Evolutionary conservation across 2,888 invertebrate genomes (phyloP).

Genomic region (Diaphora mendica): DNA sequence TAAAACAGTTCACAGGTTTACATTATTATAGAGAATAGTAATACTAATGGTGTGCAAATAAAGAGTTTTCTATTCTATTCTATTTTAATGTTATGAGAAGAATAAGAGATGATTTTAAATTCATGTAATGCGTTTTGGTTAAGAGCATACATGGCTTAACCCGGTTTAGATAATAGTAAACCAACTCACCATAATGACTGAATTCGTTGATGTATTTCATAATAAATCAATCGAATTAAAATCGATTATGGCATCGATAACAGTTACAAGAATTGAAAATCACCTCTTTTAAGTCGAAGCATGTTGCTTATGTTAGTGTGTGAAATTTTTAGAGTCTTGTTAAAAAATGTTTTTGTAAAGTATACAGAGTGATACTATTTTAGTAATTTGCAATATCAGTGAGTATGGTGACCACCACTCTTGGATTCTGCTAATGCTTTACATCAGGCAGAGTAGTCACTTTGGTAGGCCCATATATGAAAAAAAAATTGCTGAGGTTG

Average conservation of each 20-base stretch:
- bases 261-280: not conserved
- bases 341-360: not conserved
- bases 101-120: not conserved
- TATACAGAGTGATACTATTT: not conserved
- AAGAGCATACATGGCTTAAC: not conserved
- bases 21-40: conserved; percentile 24
- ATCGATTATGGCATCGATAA: not conserved
- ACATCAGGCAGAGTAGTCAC: too few relatives aligned
- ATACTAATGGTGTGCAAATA: too few relatives aligned
- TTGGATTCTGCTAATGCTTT: too few relatives aligned
- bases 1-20: conserved; percentile 13
- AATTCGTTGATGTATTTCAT: not conserved
- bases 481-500: not conserved
- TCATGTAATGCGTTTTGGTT: not conserved
- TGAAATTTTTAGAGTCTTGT: not conserved
- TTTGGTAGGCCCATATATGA: not conserved
- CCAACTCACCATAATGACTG: not conserved
- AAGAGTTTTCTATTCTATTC: too few relatives aligned
- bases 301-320: not conserved
- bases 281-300: not conserved
- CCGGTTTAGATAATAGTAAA: not conserved
- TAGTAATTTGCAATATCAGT: not conserved
- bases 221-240: not conserved
- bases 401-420: too few relatives aligned
- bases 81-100: conserved; percentile 17